These are phyloP conservation scores for Syngnathus rostellatus DNA, from an alignment of 2,797 vertebrate genomes.

Conservation along the genomic window DNA sequence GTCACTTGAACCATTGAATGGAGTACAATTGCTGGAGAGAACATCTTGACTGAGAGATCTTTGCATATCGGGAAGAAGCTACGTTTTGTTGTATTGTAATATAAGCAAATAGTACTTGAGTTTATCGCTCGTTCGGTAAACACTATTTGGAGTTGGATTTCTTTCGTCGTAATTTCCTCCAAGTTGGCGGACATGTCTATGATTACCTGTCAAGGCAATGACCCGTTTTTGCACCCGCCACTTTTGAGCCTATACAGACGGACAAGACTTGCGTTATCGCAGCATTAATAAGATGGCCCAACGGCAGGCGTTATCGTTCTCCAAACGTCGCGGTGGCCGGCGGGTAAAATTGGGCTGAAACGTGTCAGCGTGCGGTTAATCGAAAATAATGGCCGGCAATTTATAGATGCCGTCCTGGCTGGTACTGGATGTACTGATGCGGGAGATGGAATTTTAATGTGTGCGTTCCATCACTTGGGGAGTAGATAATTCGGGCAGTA, in stretches of 20 bases:
- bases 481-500: conserved; percentile 49
- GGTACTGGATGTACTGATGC: conserved; percentile 61
- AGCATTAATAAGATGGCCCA: conserved; percentile 49
- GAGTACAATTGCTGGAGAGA: no score
- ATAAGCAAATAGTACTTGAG: no score
- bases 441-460: conserved; percentile 68
- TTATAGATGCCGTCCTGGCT: conserved; percentile 60
- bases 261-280: conserved; percentile 48
- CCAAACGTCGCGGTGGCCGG: conserved; percentile 15
- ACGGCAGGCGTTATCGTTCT: conserved; percentile 48
- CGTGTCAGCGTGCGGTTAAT: conserved; percentile 62
- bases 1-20: not conserved
- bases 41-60: no score
- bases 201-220: not conserved
- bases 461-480: conserved; percentile 58
- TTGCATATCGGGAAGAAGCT: no score
- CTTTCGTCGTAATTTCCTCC: not conserved
- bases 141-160: not conserved
- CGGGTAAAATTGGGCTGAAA: conserved; percentile 49
- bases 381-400: conserved; percentile 67
- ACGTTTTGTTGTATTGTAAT: no score
- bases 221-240: conserved; percentile 20
- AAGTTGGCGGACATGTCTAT: not conserved
- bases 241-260: conserved; percentile 35
- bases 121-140: no score